These are phyloP conservation scores for Drosophila persimilis DNA, from an alignment of 1,140 invertebrate species.

Conservation along the genomic window DNA sequence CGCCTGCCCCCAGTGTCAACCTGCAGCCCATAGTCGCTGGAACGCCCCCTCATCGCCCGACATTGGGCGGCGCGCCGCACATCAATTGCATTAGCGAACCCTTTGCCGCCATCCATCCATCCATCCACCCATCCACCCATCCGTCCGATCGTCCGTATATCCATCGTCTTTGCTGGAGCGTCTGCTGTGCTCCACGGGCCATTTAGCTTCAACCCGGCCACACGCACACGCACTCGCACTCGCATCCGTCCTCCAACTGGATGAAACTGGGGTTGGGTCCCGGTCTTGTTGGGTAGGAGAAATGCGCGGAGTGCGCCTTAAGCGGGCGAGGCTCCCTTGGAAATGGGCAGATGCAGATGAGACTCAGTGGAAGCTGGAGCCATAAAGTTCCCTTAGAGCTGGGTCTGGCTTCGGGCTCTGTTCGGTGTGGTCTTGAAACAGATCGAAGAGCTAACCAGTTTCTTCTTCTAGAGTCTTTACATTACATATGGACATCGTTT, in stretches of 20 bases:
- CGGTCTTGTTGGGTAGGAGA: neutral
- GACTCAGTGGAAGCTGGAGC: too few species aligned
- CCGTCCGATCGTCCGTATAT: slow-evolving; percentile 16
- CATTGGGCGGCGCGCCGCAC: slow-evolving; percentile 19
- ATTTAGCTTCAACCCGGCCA: slow-evolving; percentile 61
- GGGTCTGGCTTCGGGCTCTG: too few species aligned
- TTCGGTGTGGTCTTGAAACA: too few species aligned
- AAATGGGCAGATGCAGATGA: slow-evolving; percentile 17
- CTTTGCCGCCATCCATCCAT: slow-evolving; percentile 2
- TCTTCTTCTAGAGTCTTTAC: too few species aligned
- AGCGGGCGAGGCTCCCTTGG: neutral
- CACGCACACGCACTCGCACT: slow-evolving; percentile 32
- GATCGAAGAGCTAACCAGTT: too few species aligned
- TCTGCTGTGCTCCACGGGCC: slow-evolving; percentile 57
- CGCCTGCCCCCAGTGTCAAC: slow-evolving; percentile 7
- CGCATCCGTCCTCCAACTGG: neutral
- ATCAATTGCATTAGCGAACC: slow-evolving; percentile 59
- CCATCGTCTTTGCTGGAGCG: slow-evolving; percentile 34
- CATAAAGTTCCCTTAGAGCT: too few species aligned
- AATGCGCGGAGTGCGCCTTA: too few species aligned
- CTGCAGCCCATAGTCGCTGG: neutral
- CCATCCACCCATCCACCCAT: slow-evolving; percentile 25
- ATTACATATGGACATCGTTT: too few species aligned
- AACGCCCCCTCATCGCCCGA: slow-evolving; percentile 2
- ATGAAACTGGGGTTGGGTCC: neutral